These are phyloP conservation scores for Mastigias papua DNA, from an alignment of 30 jellyfish, hydroid and myxozoan species.

Conservation along the genomic window DNA sequence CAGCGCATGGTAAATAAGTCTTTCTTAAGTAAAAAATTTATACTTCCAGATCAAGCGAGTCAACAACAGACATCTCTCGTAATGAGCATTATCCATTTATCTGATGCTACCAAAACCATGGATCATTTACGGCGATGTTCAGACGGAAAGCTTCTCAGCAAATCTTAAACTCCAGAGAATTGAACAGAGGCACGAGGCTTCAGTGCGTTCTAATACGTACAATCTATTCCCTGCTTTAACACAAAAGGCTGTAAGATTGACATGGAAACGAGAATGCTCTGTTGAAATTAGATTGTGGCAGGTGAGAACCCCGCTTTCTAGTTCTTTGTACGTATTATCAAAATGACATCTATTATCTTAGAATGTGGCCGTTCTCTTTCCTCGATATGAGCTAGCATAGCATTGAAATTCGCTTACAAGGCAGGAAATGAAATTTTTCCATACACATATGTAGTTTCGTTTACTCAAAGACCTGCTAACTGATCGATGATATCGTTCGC, in stretches of 20 bases:
- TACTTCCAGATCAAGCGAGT: neutral
- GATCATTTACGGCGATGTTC: neutral
- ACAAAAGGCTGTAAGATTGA: slow-evolving; percentile 13
- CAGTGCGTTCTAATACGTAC: neutral
- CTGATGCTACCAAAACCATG: neutral
- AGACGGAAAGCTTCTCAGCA: neutral
- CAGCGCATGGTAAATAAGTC: neutral
- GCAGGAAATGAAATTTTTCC: neutral
- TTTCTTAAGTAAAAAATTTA: neutral
- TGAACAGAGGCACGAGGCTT: neutral
- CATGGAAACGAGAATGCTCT: slow-evolving; percentile 21
- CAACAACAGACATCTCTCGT: neutral
- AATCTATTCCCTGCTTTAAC: neutral
- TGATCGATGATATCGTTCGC: neutral
- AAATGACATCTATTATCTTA: slow-evolving; percentile 16
- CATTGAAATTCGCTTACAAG: neutral
- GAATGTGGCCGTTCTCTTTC: slow-evolving; percentile 21
- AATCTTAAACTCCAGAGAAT: neutral
- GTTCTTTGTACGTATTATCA: slow-evolving; percentile 17
- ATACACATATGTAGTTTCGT: neutral
- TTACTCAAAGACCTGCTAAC: neutral
- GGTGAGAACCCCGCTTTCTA: slow-evolving; percentile 5
- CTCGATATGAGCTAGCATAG: neutral
- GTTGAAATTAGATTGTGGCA: slow-evolving; percentile 6
- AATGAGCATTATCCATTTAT: neutral